A percentile compares a stretch with the other conserved stretches of the same genome.
Conservation (phyloP, 2,888 invertebrate species). For the Deilephila elpenor region DNA sequence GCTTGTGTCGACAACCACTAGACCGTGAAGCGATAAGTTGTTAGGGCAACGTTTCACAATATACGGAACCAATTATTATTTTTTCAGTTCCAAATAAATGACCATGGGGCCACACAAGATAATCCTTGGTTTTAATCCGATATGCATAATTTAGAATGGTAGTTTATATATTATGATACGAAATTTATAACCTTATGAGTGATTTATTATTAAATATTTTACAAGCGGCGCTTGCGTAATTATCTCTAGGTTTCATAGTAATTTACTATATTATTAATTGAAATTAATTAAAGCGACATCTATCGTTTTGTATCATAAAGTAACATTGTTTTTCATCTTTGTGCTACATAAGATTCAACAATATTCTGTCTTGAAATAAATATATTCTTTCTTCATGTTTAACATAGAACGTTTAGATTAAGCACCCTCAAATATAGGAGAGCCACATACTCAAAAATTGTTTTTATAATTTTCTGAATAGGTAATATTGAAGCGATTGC, state of each 20-base stretch:
- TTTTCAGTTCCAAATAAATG: conserved; percentile 7
- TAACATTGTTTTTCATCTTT: too few relatives aligned
- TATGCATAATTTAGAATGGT: conserved; percentile 30
- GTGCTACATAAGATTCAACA: too few relatives aligned
- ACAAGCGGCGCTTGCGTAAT: neutral
- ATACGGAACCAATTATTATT: neutral
- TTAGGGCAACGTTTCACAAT: neutral
- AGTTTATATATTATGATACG: neutral
- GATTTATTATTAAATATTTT: conserved; percentile 16
- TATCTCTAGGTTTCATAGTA: neutral
- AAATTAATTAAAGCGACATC: too few relatives aligned
- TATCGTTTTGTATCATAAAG: too few relatives aligned
- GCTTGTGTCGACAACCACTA: neutral
- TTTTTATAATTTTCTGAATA: too few relatives aligned
- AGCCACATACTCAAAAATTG: too few relatives aligned
- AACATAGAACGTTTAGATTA: too few relatives aligned
- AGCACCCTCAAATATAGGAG: too few relatives aligned
- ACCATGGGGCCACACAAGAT: conserved; percentile 2
- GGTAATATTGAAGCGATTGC: too few relatives aligned
- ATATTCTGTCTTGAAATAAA: too few relatives aligned
- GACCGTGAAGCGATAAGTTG: neutral
- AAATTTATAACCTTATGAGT: neutral
- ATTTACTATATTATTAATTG: too few relatives aligned
- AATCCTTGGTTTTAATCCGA: conserved; percentile 23
- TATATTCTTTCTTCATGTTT: too few relatives aligned